phyloP scores from a whole-genome alignment of 2,888 invertebrate genomes.

The Monoplex corrugatus region DNA sequence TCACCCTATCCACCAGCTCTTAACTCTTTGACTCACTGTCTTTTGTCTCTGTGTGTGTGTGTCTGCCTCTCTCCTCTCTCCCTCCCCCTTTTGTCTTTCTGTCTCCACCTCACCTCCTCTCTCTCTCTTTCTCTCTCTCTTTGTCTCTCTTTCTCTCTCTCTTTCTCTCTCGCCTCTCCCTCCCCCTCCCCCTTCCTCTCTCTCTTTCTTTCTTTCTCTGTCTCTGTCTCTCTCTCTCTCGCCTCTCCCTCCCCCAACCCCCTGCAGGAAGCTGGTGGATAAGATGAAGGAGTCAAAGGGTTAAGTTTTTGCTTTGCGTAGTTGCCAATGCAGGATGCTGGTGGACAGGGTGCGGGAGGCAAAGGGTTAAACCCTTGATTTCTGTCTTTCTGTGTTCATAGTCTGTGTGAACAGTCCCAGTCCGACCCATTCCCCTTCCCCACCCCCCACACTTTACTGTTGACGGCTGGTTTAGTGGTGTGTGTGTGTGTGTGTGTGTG shows the following conservation, averaged over 20 bases:
- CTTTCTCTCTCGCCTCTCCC: neutral
- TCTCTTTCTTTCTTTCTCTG: neutral
- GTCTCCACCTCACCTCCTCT: neutral
- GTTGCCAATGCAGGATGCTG: too few relatives aligned
- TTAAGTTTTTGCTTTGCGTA: too few relatives aligned
- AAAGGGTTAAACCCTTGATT: too few relatives aligned
- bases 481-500: too few relatives aligned
- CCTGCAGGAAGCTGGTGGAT: too few relatives aligned
- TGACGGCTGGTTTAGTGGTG: too few relatives aligned
- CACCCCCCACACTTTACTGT: neutral
- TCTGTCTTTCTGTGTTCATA: too few relatives aligned
- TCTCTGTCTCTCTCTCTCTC: neutral
- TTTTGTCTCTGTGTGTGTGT: neutral
- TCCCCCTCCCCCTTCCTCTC: slow-evolving; percentile 3
- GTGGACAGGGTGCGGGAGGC: too few relatives aligned
- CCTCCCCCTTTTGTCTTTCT: neutral
- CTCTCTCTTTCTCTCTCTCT: neutral
- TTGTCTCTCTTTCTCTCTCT: neutral
- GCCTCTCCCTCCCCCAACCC: slow-evolving; percentile 1
- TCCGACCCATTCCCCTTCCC: neutral
- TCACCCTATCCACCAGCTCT: too few relatives aligned
- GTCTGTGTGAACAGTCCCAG: neutral
- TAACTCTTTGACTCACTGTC: too few relatives aligned
- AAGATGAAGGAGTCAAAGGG: too few relatives aligned
- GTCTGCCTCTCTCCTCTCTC: neutral